A percentile compares a stretch with the other conserved stretches of the same genome.
These are phyloP conservation scores for Geococcyx californianus DNA, from an alignment of 2,113 vertebrate species.

Conservation along the genomic window DNA sequence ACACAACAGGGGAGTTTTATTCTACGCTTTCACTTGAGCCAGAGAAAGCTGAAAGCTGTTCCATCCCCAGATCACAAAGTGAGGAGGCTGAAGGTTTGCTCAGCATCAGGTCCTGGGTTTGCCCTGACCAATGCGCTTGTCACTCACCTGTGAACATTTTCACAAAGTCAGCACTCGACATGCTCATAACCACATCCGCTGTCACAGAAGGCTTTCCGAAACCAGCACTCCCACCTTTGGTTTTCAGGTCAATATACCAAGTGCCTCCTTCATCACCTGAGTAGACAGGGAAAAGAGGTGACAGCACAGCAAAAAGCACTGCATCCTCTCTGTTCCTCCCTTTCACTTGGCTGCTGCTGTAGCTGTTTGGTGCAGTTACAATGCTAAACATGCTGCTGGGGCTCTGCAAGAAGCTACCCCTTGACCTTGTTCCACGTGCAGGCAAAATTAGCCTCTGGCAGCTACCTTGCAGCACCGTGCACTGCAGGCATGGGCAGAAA, in stretches of 20 bases:
- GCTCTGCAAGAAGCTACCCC: accelerated
- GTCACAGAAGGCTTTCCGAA: conserved; percentile 75
- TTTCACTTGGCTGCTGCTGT: accelerated
- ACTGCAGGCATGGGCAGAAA: not conserved
- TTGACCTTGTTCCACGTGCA: accelerated
- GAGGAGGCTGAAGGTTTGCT: not conserved
- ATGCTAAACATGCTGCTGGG: accelerated
- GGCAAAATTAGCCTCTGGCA: not conserved
- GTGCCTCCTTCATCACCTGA: conserved; percentile 85
- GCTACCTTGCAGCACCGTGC: accelerated
- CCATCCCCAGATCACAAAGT: not conserved
- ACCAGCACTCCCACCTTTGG: conserved; percentile 76
- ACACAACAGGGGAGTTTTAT: not conserved
- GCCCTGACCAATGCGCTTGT: not conserved
- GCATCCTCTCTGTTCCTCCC: not conserved
- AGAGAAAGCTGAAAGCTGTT: not conserved
- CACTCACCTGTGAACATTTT: conserved; percentile 92
- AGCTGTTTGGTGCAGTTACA: accelerated
- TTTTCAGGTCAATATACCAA: conserved; percentile 95
- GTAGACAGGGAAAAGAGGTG: not conserved
- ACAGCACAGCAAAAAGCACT: accelerated
- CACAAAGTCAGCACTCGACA: conserved; percentile 88
- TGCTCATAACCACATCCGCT: conserved; percentile 89
- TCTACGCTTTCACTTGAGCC: not conserved
- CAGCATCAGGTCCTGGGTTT: accelerated